Conservation (phyloP, 2,797 vertebrate species). For the Sebastes steindachneri region DNA sequence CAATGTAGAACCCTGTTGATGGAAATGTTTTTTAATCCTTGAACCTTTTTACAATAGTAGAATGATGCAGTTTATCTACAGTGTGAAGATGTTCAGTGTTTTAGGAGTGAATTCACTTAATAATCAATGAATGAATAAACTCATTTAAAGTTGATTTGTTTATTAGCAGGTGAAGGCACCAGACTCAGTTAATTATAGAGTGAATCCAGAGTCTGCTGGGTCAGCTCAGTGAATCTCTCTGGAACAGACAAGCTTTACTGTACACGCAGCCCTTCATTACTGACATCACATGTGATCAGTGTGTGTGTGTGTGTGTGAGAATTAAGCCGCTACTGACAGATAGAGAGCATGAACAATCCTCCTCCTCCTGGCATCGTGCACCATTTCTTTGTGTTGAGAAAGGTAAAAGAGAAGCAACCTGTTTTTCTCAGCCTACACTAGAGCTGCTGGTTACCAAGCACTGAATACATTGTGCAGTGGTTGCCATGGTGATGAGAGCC, state of each 20-base stretch:
- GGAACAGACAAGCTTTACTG: background rate
- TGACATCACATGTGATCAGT: conserved; percentile 33
- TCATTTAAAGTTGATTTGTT: background rate
- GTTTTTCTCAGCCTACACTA: conserved; percentile 75
- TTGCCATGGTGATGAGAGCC: conserved; percentile 82
- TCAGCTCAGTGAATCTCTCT: background rate
- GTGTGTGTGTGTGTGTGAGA: conserved; percentile 27
- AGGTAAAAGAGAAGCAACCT: conserved; percentile 64
- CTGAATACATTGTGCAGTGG: conserved; percentile 76
- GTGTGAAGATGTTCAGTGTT: background rate
- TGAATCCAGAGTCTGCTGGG: background rate
- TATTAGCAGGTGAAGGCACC: background rate
- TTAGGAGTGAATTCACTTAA: background rate
- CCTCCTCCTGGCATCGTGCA: conserved; percentile 44
- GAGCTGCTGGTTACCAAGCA: conserved; percentile 72
- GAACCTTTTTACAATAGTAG: background rate
- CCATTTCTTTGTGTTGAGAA: conserved; percentile 28
- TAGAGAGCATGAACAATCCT: conserved; percentile 38
- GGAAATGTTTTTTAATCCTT: background rate
- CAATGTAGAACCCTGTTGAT: background rate
- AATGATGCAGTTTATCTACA: background rate
- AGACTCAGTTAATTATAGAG: background rate
- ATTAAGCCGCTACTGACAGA: conserved; percentile 32
- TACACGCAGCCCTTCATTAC: conserved; percentile 25
- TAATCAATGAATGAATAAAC: background rate